Conservation (phyloP, 2,888 invertebrate species). For the Colletes collaris region DNA sequence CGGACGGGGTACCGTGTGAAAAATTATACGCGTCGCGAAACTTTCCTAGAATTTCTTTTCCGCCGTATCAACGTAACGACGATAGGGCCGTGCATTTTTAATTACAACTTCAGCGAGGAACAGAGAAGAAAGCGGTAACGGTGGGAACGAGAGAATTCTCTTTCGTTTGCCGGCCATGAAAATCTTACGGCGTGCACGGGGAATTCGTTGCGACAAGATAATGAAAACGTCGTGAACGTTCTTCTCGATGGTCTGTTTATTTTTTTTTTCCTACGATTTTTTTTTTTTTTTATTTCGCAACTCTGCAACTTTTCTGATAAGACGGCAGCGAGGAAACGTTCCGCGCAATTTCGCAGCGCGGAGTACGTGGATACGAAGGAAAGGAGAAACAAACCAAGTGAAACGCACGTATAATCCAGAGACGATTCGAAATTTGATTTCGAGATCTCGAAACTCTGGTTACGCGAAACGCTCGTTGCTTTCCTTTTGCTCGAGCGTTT, state of each 20-base stretch:
- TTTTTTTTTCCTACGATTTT: too few species aligned
- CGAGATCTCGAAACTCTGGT: too few species aligned
- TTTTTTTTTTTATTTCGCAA: not conserved
- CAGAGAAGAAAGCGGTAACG: not conserved
- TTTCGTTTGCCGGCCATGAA: slow-evolving; percentile 1
- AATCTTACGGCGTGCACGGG: slow-evolving; percentile 6
- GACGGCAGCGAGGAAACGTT: not conserved
- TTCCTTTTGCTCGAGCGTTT: too few species aligned
- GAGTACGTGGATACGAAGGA: too few species aligned
- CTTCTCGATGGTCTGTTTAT: not conserved
- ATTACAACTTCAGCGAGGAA: not conserved
- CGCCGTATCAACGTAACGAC: not conserved
- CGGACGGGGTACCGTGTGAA: not conserved
- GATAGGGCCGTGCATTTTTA: not conserved
- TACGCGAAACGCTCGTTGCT: too few species aligned
- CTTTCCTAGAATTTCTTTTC: slow-evolving; percentile 1
- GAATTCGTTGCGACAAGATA: slow-evolving; percentile 17
- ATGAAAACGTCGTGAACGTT: slow-evolving; percentile 17
- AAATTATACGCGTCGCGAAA: not conserved
- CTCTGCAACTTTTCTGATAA: not conserved
- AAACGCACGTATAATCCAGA: too few species aligned
- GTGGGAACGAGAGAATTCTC: not conserved
- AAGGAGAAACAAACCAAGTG: too few species aligned
- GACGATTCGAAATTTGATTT: too few species aligned
- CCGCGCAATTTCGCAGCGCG: not conserved